phyloP scores from a whole-genome alignment of 2,888 invertebrate genomes.

The Empis livida region DNA sequence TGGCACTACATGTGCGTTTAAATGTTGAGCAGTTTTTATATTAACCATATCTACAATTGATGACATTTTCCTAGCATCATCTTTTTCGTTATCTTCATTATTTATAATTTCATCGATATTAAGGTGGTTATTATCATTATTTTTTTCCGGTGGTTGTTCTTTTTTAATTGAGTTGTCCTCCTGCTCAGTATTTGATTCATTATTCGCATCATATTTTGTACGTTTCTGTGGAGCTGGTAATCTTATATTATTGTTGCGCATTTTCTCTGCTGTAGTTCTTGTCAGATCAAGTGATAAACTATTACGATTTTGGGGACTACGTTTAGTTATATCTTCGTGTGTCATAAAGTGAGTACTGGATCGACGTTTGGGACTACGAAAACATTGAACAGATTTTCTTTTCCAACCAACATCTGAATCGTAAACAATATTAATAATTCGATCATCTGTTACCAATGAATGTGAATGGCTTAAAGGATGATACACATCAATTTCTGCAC shows the following conservation, averaged over 20 bases:
- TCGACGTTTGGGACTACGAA: conserved; percentile 5
- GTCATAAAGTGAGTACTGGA: not conserved
- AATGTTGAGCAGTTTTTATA: conserved; percentile 4
- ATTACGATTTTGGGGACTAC: conserved; percentile 14
- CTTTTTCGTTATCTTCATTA: not conserved
- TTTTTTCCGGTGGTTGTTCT: not conserved
- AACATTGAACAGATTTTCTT: conserved; percentile 19
- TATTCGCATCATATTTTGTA: conserved; percentile 7
- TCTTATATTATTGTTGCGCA: conserved; percentile 13
- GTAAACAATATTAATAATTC: conserved; percentile 36
- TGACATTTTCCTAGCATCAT: not conserved
- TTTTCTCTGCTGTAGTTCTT: conserved; percentile 17
- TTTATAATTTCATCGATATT: not conserved
- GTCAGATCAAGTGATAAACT: conserved; percentile 31
- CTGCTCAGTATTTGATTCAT: not conserved
- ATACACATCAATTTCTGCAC: conserved; percentile 27
- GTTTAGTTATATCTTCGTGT: not conserved
- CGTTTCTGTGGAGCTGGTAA: conserved; percentile 17
- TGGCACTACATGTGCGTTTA: conserved; percentile 5
- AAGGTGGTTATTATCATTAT: not conserved
- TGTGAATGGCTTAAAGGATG: conserved; percentile 35
- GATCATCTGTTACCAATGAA: conserved; percentile 35
- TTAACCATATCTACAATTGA: not conserved
- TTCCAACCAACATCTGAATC: conserved; percentile 38
- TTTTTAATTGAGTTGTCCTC: no score